Base-by-base conservation (phyloP, 2,797 vertebrate genomes). In the Siniperca obscura region DNA sequence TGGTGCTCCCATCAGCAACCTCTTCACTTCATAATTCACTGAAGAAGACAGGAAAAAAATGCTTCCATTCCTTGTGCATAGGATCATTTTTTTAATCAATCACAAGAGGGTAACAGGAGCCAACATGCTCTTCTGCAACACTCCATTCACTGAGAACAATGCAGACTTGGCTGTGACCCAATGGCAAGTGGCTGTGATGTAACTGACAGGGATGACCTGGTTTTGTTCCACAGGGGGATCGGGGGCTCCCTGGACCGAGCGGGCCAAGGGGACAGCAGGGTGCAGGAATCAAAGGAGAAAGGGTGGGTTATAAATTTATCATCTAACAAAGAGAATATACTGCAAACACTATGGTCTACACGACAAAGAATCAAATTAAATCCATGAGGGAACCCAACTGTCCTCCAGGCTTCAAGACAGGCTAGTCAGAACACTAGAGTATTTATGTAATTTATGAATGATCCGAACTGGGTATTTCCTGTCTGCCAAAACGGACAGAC, bases 261-360 rank as follows among this genome's bases (percentile, higher is more conserved):
- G 97, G 97, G 71, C 88, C 94, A 21, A 91, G 92, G 84, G 97
- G 97, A 86, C 96, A 96, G 90, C 94, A 96, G 89, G 97, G 97
- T 53, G 88, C 80, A 74, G 95, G 96, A 93, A 96, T 96, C 91
- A 97, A 97, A 95, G 97, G 97, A 94, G 96, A 98, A 87, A 97
- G 94, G 96, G 98, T 98, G 72, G 93, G 96, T 84, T 89, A 61
- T 94, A 95, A 95, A 96, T 90, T 78, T 42, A 73, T 78, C 74
- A 90, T 71, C 36, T 59, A 77, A 74, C 86, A 74, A 74, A 62
- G 22, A 67, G 7, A 71, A 57, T 65, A 52, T 38, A 72, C 25
- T 53, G 3, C 59, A 73, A 44, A 71, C 27, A 38, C 44, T 53
- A 74, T 83, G 55, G 78, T 90, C 79, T n/a, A 55, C 50, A 74